These are phyloP conservation scores for Melanophora roralis DNA, from an alignment of 2,888 invertebrate genomes.

Conservation along the genomic window DNA sequence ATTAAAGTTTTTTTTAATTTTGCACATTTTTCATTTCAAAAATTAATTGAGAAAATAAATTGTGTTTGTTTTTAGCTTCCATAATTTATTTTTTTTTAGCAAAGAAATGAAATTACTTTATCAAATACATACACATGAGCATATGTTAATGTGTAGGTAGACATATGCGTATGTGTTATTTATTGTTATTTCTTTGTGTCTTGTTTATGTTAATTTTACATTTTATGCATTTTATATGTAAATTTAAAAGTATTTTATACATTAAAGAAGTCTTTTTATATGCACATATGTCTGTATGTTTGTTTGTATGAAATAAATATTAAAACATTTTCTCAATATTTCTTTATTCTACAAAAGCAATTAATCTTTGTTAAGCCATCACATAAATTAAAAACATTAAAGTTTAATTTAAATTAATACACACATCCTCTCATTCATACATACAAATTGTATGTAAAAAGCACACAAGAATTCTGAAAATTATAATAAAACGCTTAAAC, in stretches of 20 bases:
- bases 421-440: too few species aligned
- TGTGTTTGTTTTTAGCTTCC: not conserved
- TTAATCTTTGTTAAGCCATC: conserved; percentile 17
- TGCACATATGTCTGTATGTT: too few species aligned
- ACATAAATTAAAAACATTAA: not conserved
- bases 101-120: conserved; percentile 42
- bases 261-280: too few species aligned
- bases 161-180: not conserved
- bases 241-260: conserved; percentile 18
- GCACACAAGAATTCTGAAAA: not conserved
- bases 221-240: conserved; percentile 41
- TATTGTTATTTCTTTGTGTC: not conserved
- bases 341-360: not conserved
- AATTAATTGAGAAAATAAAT: too few species aligned
- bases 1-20: not conserved
- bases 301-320: too few species aligned
- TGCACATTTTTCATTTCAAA: not conserved
- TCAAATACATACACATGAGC: not conserved
- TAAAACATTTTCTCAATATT: too few species aligned
- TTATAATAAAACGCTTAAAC: not conserved
- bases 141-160: not conserved
- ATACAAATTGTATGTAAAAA: too few species aligned
- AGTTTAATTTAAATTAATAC: conserved; percentile 4
- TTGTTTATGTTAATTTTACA: conserved; percentile 21
- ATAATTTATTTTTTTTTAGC: conserved; percentile 37